Evolutionary conservation across 2,888 invertebrate genomes (phyloP), one percentile per base, ranked within the genome.

Genomic region (Epiblema foenella): DNA sequence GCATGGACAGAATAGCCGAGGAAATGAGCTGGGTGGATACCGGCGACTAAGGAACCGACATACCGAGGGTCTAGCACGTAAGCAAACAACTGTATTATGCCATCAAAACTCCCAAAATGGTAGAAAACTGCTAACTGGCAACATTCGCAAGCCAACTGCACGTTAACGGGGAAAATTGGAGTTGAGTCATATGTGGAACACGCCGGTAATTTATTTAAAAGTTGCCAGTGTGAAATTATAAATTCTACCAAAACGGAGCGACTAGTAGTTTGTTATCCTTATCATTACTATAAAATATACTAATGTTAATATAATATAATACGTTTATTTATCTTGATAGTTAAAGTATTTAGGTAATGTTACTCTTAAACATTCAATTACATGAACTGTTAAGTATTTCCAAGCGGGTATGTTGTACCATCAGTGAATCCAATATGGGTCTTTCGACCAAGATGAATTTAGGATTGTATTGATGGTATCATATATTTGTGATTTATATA

Each of bases 1-100:
- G 99, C 89, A 98, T 99, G 94, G 98, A 98, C 88, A 95, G 98
- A 94, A 97, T 99, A 95, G 96, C 97, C 86, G 98, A 98, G 87
- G 99, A 99, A 88, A 95, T 96, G 78, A 97, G 96, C 89, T 97
- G 97, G 97, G 95, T 95, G 71, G 97, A 97, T 86, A 95, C 96
- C 59, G 97, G 96, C 63, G 97, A 97, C 89, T 97, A 96, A 94
- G 90, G 39, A 10, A 59, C 37, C 58, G 18, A 52, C 8, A 17
- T 11, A 62, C 18, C 29, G 46, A 33, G 15, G 58, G 33, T 62
- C 59, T 77, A 76, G 76, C 42, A 60, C 29, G 67, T 78, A 78
- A 77, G 76, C 69, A 74, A 46, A 15, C 46, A 46, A 75, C 73
- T 75, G 77, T 80, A 77, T 75, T 76, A 77, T 70, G 75, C 73